These are phyloP conservation scores for Eptesicus fuscus DNA, from an alignment of 2,113 vertebrate genomes.

Conservation along the genomic window DNA sequence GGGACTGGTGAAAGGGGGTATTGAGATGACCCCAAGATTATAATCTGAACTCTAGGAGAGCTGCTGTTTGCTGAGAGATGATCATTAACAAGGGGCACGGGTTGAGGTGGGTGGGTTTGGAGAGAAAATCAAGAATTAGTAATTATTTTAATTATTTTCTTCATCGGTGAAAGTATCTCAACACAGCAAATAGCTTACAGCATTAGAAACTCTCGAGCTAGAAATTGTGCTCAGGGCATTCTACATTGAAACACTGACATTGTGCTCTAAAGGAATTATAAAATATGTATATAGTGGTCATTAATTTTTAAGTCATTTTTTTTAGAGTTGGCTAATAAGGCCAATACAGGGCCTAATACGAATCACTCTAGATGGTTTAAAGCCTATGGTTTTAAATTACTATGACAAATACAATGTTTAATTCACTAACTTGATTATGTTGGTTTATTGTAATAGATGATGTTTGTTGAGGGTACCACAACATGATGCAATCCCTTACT, in stretches of 20 bases:
- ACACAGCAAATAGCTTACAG: not conserved
- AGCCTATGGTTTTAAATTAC: not conserved
- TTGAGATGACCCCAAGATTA: not conserved
- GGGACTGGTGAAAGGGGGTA: not conserved
- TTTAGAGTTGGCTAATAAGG: not conserved
- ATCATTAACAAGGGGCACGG: rapidly evolving
- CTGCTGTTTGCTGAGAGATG: not conserved
- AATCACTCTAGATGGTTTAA: not conserved
- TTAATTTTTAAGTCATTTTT: slow-evolving; percentile 4
- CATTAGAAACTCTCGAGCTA: not conserved
- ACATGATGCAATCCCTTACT: not conserved
- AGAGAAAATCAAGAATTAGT: not conserved
- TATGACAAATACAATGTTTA: not conserved
- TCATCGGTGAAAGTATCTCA: not conserved
- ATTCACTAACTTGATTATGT: not conserved
- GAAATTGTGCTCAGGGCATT: not conserved
- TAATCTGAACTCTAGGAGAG: not conserved
- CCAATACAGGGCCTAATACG: not conserved
- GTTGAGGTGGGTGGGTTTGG: not conserved
- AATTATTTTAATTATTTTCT: not conserved
- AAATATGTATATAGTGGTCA: slow-evolving; percentile 6
- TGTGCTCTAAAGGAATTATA: not conserved
- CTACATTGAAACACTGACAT: not conserved
- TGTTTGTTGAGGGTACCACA: not conserved
- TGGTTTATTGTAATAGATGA: not conserved